Evolutionary conservation across 2,797 vertebrate species (phyloP), one percentile per base, ranked within the genome.

Genomic region (Astyanax mexicanus): DNA sequence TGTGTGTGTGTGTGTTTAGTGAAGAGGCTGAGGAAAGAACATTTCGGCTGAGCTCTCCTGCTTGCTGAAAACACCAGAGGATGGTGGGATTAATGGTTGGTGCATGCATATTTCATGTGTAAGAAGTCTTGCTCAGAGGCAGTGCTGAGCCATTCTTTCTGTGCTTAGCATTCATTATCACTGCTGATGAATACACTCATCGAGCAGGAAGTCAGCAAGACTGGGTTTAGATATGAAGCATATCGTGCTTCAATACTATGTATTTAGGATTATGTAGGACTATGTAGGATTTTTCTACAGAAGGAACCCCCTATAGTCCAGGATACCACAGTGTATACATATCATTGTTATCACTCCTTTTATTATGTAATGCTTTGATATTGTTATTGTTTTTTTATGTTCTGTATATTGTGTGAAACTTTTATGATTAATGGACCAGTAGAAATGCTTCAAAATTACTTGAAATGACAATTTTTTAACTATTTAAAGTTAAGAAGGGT

Each of bases 91-190:
- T 80, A 84, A 81, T 81, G 78, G 78, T 49, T 80, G 64, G 27
- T 1, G 38, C 77, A 78, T 81, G 60, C 75, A 81, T 84, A 72
- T 81, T 81, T 84, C 58, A 78, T 81, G 68, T 45, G 57, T 21
- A 44, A 72, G 72, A 80, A 72, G 55, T 70, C 69, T 65, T 55
- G 25, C 70, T 68, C 40, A 40, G 61, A 67, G 32, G 62, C 52
- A 37, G 47, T 74, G 72, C 74, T 76, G 77, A 60, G 37, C 35
- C 27, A 4, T 35, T 67, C 23, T 44, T 52, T 72, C 64, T 70
- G 35, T 74, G 37, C 27, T 54, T 40, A 52, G 54, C 68, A 75
- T 66, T 75, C 37, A 72, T 72, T 42, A 71, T 51, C 52, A 54
- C 32, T 27, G 52, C 29, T 51, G 19, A 51, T 66, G 35, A 27